phyloP scores from a whole-genome alignment of 2,888 invertebrate species.

The Brachylomia viminalis region DNA sequence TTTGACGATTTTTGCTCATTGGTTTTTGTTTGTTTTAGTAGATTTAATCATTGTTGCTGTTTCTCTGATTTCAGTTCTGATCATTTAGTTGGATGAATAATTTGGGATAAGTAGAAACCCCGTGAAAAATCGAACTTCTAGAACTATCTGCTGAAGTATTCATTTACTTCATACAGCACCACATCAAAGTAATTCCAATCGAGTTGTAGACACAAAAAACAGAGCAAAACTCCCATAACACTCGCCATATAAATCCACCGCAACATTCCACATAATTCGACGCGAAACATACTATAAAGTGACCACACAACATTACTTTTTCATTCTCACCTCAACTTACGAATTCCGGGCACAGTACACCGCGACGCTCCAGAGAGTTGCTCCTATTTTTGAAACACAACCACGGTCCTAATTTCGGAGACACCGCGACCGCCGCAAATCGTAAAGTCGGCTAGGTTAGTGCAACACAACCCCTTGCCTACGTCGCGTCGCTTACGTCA shows the following conservation, averaged over 20 bases:
- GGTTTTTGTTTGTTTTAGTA: neutral
- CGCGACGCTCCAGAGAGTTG: conserved; percentile 40
- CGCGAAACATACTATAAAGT: conserved; percentile 53
- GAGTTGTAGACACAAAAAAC: neutral
- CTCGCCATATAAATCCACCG: conserved; percentile 15
- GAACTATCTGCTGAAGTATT: neutral
- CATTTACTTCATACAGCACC: neutral
- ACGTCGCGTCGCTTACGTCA: conserved; percentile 29
- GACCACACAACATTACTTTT: conserved; percentile 55
- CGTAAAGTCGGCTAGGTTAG: conserved; percentile 68
- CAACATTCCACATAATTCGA: conserved; percentile 46
- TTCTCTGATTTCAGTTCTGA: neutral
- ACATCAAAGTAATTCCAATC: conserved; percentile 8
- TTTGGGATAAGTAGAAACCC: neutral
- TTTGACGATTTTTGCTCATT: neutral
- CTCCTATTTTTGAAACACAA: conserved; percentile 67
- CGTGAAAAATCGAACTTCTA: too few species aligned
- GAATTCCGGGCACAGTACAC: conserved; percentile 56
- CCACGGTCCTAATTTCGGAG: conserved; percentile 67
- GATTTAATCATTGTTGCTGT: neutral
- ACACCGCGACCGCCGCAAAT: conserved; percentile 65
- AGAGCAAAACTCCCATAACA: neutral
- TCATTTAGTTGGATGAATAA: neutral
- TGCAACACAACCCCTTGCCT: conserved; percentile 52
- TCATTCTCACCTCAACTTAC: conserved; percentile 53